Conservation (phyloP, 2,888 invertebrate species). For the Trileptium ribeirensis region DNA sequence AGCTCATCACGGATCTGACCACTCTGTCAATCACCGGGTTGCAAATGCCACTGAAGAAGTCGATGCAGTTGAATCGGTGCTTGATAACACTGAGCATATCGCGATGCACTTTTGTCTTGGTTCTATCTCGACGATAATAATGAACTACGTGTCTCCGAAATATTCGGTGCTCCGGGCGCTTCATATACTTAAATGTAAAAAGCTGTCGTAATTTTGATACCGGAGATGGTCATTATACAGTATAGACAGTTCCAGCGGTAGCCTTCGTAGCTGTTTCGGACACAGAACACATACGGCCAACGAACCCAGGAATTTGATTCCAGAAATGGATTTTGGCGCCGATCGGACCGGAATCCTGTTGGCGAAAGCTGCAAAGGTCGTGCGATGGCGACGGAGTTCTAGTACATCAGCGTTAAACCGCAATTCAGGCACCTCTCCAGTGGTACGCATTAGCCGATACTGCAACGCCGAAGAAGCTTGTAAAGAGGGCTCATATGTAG, state of each 20-base stretch:
- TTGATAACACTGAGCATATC: conserved; percentile 69
- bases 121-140: conserved; percentile 82
- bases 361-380: not conserved
- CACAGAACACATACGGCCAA: no score
- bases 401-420: not conserved
- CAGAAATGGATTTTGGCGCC: not conserved
- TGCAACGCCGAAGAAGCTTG: no score
- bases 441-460: no score
- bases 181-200: no score
- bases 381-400: not conserved
- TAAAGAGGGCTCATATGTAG: no score
- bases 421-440: no score
- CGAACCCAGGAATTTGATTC: not conserved
- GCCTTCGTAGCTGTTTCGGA: no score
- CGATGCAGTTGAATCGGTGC: conserved; percentile 59
- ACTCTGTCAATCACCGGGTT: not conserved
- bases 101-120: conserved; percentile 80
- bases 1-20: not conserved
- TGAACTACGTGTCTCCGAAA: conserved; percentile 57
- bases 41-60: conserved; percentile 44
- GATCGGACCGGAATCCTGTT: not conserved
- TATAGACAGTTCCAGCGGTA: not conserved
- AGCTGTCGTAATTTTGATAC: no score
- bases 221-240: not conserved
- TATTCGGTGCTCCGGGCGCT: not conserved